A percentile compares a stretch with the other conserved stretches of the same genome.
These are phyloP conservation scores for Myotis findleyi DNA, from an alignment of 2,797 vertebrate genomes.

Conservation along the genomic window DNA sequence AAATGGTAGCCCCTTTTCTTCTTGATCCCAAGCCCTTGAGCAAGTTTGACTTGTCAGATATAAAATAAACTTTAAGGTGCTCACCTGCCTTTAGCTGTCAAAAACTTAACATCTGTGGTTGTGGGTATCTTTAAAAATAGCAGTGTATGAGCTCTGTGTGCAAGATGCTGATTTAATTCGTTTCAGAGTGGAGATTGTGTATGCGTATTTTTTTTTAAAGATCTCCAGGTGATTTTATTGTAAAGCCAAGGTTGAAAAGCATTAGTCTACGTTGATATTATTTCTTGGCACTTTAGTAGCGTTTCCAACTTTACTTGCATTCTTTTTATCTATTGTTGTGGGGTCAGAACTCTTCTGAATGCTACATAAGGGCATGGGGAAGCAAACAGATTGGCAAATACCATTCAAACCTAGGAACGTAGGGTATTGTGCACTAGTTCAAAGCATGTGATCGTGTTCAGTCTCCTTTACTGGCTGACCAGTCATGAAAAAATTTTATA, in stretches of 20 bases:
- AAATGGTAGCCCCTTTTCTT: neutral
- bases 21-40: neutral
- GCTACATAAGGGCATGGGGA: neutral
- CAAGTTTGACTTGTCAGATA: neutral
- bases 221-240: neutral
- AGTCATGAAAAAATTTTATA: neutral
- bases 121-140: neutral
- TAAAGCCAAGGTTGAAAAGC: slow-evolving; percentile 24
- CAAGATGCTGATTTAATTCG: slow-evolving; percentile 5
- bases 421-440: neutral
- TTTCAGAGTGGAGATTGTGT: neutral
- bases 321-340: neutral
- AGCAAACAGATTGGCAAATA: slow-evolving; percentile 23
- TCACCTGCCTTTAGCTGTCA: slow-evolving; percentile 21
- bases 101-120: neutral
- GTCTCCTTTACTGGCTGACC: neutral
- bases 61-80: slow-evolving; percentile 21
- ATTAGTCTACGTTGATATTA: neutral
- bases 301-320: slow-evolving; percentile 27
- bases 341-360: slow-evolving; percentile 9
- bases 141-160: neutral
- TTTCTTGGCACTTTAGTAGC: neutral
- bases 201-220: neutral
- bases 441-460: slow-evolving; percentile 14
- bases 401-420: slow-evolving; percentile 11